Percentiles rank a stretch among this genome's conserved stretches.
phyloP scores from a whole-genome alignment of 2,113 vertebrate genomes.

The Cavia aperea region DNA sequence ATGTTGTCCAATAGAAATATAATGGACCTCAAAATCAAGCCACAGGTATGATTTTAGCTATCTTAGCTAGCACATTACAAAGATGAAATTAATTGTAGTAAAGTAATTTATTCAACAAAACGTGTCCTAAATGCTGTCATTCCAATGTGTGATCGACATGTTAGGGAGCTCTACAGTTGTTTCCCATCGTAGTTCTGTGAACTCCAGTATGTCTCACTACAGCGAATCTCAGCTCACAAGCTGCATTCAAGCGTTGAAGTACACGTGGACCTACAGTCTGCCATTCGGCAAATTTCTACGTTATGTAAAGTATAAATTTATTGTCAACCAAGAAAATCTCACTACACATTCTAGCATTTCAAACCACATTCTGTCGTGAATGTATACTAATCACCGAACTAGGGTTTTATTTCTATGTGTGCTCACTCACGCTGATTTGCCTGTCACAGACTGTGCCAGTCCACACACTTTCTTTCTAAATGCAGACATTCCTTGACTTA shows the following conservation, averaged over 20 bases:
- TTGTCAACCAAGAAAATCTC: background rate
- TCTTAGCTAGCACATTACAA: background rate
- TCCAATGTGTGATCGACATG: background rate
- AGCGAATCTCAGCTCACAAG: background rate
- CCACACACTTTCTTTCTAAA: background rate
- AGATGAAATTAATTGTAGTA: background rate
- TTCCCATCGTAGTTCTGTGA: background rate
- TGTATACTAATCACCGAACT: background rate
- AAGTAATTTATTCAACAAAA: background rate
- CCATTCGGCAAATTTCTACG: background rate
- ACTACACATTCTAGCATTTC: background rate
- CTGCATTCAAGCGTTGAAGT: background rate
- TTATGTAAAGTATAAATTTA: background rate
- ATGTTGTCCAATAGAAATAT: background rate
- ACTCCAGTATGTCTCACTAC: background rate
- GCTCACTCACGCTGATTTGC: background rate
- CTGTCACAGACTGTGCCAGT: background rate
- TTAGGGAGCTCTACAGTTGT: background rate
- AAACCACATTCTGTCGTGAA: background rate
- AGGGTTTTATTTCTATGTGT: background rate
- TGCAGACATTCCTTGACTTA: background rate
- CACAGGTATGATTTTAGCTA: background rate
- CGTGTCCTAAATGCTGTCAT: background rate
- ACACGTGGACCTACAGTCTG: background rate
- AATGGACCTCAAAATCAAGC: background rate